Percentiles rank a stretch among this genome's conserved stretches.
Evolutionary conservation across 2,113 vertebrate species (phyloP).

Genomic region (Phylloscopus trochilus): DNA sequence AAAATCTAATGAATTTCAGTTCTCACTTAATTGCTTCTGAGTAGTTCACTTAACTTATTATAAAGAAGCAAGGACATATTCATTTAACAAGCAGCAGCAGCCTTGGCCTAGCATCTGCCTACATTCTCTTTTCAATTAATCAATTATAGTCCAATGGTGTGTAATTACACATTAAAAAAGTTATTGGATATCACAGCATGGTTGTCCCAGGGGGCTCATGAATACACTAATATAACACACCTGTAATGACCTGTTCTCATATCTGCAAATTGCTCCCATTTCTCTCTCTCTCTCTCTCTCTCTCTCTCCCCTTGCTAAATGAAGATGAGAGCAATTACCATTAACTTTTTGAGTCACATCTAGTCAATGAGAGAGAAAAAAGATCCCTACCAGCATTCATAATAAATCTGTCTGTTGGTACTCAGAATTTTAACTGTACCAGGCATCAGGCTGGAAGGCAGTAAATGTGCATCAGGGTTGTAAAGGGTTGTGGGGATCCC

Average conservation of each 20-base stretch:
- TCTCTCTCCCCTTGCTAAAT: slow-evolving; percentile 67
- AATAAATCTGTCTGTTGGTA: slow-evolving; percentile 56
- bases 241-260: slow-evolving; percentile 77
- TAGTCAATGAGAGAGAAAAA: slow-evolving; percentile 66
- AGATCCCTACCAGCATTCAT: slow-evolving; percentile 36
- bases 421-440: background rate
- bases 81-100: slow-evolving; percentile 78
- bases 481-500: background rate
- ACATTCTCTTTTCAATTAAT: slow-evolving; percentile 84
- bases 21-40: slow-evolving; percentile 78
- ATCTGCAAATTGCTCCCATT: slow-evolving; percentile 75
- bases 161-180: slow-evolving; percentile 83
- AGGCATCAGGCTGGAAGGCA: background rate
- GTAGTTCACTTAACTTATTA: slow-evolving; percentile 80
- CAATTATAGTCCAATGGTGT: slow-evolving; percentile 78
- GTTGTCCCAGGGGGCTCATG: slow-evolving; percentile 73
- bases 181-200: slow-evolving; percentile 79
- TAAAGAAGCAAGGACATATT: slow-evolving; percentile 77
- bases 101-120: slow-evolving; percentile 78
- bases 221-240: slow-evolving; percentile 80
- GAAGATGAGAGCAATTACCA: slow-evolving; percentile 74
- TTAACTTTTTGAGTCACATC: slow-evolving; percentile 75
- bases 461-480: background rate
- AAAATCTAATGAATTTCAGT: slow-evolving; percentile 81
- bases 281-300: slow-evolving; percentile 68